Base-by-base conservation (phyloP, 2,888 invertebrate species). In the Tipula unca region DNA sequence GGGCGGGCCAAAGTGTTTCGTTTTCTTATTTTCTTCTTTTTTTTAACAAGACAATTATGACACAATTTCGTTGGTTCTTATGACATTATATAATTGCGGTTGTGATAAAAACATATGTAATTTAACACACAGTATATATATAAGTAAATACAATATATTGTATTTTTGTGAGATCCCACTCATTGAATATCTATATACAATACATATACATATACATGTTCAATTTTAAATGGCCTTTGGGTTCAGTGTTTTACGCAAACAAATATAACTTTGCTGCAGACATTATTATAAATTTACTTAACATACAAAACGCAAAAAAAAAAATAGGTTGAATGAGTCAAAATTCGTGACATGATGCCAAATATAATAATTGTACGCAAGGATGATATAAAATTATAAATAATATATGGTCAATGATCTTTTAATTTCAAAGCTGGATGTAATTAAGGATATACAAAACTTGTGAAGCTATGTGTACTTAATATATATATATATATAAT, bases 21-120 rank as follows among this genome's bases (percentile, higher is more conserved):
- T 39, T 6, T 32, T 32, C 6, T 32, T 32, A 1, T 32, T 32
- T 32, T 32, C 6, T 32, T 32, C 5, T 32, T 32, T 36, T 17
- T 69, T 69, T 25, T 69, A 25, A 69, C 69, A 69, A 69, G 69
- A 69, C 25, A 69, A 69, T 69, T 69, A 69, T 69, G 69, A 69
- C 69, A 69, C 69, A 69, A 69, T 69, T 20, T 69, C 69, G 25
- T 25, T 25, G 25, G 25, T 25, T n/a, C n/a, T n/a, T 69, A 25
- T 69, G 69, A 69, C 69, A 69, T 69, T 69, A 69, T 69, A 69
- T 69, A 69, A 69, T 69, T 69, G n/a, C n/a, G 69, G 69, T 69
- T 10, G 69, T 69, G 69, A 69, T 69, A 69, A 69, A 69, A 69
- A 69, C 69, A 69, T 25, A 69, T 69, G 69, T 69, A 69, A 8